Evolutionary conservation across 1,140 invertebrate genomes (phyloP).

Genomic region (Adelges cooleyi): DNA sequence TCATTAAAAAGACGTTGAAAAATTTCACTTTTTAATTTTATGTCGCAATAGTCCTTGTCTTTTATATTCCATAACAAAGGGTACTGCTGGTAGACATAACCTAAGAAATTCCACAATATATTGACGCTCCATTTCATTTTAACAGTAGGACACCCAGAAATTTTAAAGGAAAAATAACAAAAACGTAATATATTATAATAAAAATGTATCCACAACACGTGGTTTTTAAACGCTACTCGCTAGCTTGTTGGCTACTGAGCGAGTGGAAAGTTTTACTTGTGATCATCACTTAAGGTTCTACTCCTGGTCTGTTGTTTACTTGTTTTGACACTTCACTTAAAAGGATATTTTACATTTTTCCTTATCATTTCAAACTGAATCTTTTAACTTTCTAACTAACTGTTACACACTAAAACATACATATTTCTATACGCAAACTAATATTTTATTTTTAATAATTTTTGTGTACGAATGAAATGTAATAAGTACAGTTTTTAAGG

Average conservation of each 20-base stretch:
- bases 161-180: neutral
- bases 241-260: neutral
- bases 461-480: too few relatives aligned
- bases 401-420: too few relatives aligned
- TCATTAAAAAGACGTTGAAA: constrained; percentile 8
- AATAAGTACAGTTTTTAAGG: too few relatives aligned
- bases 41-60: constrained; percentile 1
- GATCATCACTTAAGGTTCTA: neutral
- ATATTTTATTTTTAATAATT: too few relatives aligned
- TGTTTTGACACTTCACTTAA: too few relatives aligned
- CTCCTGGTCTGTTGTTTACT: too few relatives aligned
- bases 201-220: neutral
- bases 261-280: neutral
- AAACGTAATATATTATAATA: constrained; percentile 1
- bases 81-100: constrained; percentile 3
- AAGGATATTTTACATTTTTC: too few relatives aligned
- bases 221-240: neutral
- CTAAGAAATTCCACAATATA: neutral
- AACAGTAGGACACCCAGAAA: neutral
- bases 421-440: too few relatives aligned
- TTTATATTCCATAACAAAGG: constrained; percentile 6
- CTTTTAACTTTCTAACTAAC: too few relatives aligned
- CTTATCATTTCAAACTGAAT: too few relatives aligned
- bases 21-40: constrained; percentile 9
- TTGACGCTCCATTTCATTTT: neutral